Evolutionary conservation across 2,888 invertebrate genomes (phyloP).

Genomic region (Lacanobia wlatinum): DNA sequence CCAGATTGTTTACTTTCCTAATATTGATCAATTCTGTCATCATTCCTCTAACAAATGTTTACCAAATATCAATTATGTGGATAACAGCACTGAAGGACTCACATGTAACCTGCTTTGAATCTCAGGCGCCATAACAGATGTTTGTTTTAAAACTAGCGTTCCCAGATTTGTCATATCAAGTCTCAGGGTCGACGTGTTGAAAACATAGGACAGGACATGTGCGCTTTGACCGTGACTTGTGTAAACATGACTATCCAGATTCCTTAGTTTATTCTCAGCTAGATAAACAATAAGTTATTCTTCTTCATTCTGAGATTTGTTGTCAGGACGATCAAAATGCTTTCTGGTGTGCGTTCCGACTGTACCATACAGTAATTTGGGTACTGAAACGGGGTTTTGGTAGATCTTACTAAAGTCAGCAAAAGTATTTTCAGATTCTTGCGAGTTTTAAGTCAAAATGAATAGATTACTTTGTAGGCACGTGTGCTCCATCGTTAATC

Average conservation of each 20-base stretch:
- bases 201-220: constrained; percentile 22
- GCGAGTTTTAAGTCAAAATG: too few relatives aligned
- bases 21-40: constrained; percentile 4
- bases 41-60: constrained; percentile 1
- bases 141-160: constrained; percentile 35
- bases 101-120: constrained; percentile 13
- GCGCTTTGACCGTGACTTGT: constrained; percentile 41
- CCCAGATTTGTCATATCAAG: constrained; percentile 29
- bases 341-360: background rate
- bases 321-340: background rate
- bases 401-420: background rate
- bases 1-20: background rate
- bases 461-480: too few relatives aligned
- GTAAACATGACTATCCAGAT: constrained; percentile 31
- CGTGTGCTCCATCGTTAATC: too few relatives aligned
- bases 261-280: background rate
- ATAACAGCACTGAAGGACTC: background rate
- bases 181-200: constrained; percentile 41
- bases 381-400: background rate
- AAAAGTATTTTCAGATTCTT: too few relatives aligned
- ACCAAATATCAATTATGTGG: constrained; percentile 2
- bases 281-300: background rate
- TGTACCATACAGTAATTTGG: background rate
- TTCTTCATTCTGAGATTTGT: background rate
- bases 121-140: constrained; percentile 33